A percentile compares a stretch with the other conserved stretches of the same genome.
Conservation (phyloP, 2,113 vertebrate genomes). For the Vicugna pacos region DNA sequence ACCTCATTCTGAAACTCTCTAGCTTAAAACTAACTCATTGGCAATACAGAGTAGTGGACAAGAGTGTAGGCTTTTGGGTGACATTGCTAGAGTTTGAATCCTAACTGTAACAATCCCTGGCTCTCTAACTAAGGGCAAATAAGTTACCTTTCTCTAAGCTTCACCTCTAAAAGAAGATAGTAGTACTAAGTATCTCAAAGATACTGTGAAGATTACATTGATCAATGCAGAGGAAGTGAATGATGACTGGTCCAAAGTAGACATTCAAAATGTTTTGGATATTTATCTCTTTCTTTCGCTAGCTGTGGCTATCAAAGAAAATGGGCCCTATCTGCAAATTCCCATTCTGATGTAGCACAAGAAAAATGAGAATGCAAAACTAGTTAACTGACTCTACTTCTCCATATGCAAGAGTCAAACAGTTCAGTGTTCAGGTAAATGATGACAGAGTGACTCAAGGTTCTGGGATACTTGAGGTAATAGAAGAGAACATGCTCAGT, state of each 20-base stretch:
- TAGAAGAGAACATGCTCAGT: background rate
- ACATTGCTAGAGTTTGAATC: background rate
- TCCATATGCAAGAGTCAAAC: background rate
- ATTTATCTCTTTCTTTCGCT: background rate
- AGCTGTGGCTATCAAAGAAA: background rate
- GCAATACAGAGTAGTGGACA: fast-evolving
- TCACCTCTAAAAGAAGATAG: background rate
- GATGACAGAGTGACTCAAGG: background rate
- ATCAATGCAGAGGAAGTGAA: background rate
- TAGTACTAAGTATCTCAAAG: background rate
- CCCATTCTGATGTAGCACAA: background rate
- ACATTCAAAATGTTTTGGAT: background rate
- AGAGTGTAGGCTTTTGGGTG: background rate
- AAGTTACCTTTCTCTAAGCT: background rate
- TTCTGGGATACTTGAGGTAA: background rate
- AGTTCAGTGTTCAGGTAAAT: background rate
- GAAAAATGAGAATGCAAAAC: background rate
- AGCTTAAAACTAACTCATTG: background rate
- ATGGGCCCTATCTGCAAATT: background rate
- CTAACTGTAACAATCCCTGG: background rate
- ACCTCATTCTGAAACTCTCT: background rate
- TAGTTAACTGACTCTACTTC: background rate
- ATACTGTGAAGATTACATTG: background rate
- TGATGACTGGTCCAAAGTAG: background rate
- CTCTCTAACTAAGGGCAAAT: background rate